Evolutionary conservation across 2,113 vertebrate species (phyloP), one percentile per base, ranked within the genome.

Genomic region (Piaya cayana): DNA sequence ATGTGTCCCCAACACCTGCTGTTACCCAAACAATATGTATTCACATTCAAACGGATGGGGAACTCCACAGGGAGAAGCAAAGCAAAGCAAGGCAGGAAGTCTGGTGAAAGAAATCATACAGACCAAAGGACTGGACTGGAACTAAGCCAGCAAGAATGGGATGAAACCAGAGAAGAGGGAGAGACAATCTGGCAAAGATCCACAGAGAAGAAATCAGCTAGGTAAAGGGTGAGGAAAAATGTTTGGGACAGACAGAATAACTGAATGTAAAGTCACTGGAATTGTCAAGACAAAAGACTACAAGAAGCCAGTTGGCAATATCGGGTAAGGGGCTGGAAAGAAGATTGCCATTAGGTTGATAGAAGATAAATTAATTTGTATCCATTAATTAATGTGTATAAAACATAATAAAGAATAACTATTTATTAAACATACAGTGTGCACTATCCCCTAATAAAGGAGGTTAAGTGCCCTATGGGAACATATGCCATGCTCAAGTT

Each of bases 51-150:
- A 76, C 5, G 3, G 63, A 45, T 3, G 10, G 39, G 34, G 34
- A 39, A 71, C 62, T 68, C 49, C 36, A 62, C 17, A 75, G 58
- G 12, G 6, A 43, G 36, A 84, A 18, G 52, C 49, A 86, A 90
- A 92, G 84, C 3, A 4, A 78, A 85, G 85, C n/a, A 91, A 94
- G 87, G 75, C 82, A 92, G 75, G 88, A 93, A 92, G 72, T 72
- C 59, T 88, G 80, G 55, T 74, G 42, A 92, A 91, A 95, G 71
- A 86, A 86, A 83, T 42, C 56, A 89, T 42, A 55, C 89, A 74
- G 60, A 83, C 76, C 87, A 81, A 88, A 95, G 42, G 91, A 83
- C 68, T 85, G 53, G 34, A 76, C 79, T 91, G 86, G 91, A 96
- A 95, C 77, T 86, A 86, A 91, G 86, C 86, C 91, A 96, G 50